Conservation (phyloP, 2,888 invertebrate genomes). For the Steromphala cineraria region DNA sequence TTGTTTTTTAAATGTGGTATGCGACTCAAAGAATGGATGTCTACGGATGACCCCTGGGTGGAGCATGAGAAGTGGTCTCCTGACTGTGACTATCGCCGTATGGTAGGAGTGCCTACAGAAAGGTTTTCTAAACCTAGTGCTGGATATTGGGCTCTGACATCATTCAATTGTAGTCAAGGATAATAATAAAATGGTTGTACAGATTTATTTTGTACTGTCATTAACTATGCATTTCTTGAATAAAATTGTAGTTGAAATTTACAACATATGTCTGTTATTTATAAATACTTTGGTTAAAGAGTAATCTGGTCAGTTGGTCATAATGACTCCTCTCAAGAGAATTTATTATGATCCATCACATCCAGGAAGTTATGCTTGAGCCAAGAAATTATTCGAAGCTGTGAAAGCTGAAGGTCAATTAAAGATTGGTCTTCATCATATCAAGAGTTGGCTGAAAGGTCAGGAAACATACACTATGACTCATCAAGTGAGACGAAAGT, state of each 20-base stretch:
- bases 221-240: no score
- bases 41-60: background rate
- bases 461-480: constrained; percentile 6
- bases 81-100: background rate
- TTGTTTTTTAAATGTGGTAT: background rate
- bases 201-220: no score
- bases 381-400: background rate
- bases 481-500: background rate
- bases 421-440: background rate
- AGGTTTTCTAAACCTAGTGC: no score
- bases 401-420: background rate
- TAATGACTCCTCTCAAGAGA: background rate
- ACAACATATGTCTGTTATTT: no score
- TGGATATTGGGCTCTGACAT: no score
- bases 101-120: no score
- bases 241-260: background rate
- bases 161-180: no score
- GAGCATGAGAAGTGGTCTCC: background rate
- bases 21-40: background rate
- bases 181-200: no score
- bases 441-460: background rate
- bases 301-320: background rate
- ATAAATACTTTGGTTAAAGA: no score
- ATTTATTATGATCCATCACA: background rate
- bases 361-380: background rate